Conservation (phyloP, 2,113 vertebrate species). For the Microtus pennsylvanicus region DNA sequence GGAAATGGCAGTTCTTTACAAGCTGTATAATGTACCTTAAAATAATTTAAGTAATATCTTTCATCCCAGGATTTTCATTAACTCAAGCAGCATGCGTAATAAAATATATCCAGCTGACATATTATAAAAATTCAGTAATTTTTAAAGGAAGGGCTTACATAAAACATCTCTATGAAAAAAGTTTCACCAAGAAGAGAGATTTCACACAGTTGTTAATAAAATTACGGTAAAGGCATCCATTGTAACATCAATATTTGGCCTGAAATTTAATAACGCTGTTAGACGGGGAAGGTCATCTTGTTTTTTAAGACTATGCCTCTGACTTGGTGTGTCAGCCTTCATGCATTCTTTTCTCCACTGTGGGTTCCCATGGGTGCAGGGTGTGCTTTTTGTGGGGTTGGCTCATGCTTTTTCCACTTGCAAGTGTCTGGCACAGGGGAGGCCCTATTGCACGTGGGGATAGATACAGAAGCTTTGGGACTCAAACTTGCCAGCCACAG, state of each 20-base stretch:
- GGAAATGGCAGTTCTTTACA: conserved; percentile 68
- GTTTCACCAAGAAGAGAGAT: conserved; percentile 22
- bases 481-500: not conserved
- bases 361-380: not conserved
- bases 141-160: conserved; percentile 39
- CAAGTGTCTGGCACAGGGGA: not conserved
- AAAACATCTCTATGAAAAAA: conserved; percentile 68
- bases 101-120: conserved; percentile 66
- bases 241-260: conserved; percentile 2
- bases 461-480: not conserved
- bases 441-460: not conserved
- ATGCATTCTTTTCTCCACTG: not conserved
- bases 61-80: conserved; percentile 76
- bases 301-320: not conserved
- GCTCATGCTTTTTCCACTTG: not conserved
- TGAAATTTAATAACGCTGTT: conserved; percentile 35
- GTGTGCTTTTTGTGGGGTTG: not conserved
- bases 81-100: conserved; percentile 69
- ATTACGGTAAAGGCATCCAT: conserved; percentile 39
- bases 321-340: not conserved
- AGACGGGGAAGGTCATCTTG: not conserved
- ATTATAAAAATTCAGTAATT: conserved; percentile 54
- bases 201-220: conserved; percentile 56
- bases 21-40: conserved; percentile 73
- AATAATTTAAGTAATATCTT: conserved; percentile 81